These are phyloP conservation scores for Octopus bimaculoides DNA, from an alignment of 1,140 invertebrate species.

Conservation along the genomic window DNA sequence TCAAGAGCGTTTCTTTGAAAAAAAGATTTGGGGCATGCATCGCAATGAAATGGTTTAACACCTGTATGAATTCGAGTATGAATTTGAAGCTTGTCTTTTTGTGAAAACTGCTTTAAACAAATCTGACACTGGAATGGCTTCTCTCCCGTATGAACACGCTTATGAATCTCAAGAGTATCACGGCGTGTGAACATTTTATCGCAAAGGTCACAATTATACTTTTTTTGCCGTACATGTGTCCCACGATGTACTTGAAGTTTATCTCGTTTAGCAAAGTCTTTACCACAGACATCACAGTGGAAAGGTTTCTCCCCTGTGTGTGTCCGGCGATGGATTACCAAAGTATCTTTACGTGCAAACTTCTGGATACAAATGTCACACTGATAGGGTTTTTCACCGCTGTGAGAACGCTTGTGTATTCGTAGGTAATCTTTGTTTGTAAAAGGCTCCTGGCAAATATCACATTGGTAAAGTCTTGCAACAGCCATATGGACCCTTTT, in stretches of 20 bases:
- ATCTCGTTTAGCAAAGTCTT: slow-evolving; percentile 30
- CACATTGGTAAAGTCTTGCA: slow-evolving; percentile 27
- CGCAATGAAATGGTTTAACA: not conserved
- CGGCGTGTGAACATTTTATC: slow-evolving; percentile 26
- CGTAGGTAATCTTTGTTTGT: slow-evolving; percentile 20
- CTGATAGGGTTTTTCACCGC: slow-evolving; percentile 18
- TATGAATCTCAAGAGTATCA: slow-evolving; percentile 18
- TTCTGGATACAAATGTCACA: slow-evolving; percentile 33
- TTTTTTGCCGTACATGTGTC: slow-evolving; percentile 51
- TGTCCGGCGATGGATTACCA: slow-evolving; percentile 46
- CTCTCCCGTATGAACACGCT: slow-evolving; percentile 18
- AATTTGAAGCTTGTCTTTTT: not conserved
- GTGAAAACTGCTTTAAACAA: not conserved
- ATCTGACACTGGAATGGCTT: not conserved
- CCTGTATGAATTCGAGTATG: slow-evolving; percentile 11
- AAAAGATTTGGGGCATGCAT: not conserved
- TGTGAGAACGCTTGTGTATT: slow-evolving; percentile 18
- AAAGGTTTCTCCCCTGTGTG: slow-evolving; percentile 54
- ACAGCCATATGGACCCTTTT: slow-evolving; percentile 22
- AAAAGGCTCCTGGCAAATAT: slow-evolving; percentile 22
- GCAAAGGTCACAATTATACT: slow-evolving; percentile 54
- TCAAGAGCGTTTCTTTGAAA: slow-evolving; percentile 31
- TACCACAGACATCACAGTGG: slow-evolving; percentile 55
- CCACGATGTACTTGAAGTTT: slow-evolving; percentile 46
- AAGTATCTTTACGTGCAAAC: slow-evolving; percentile 32